Percentiles rank a stretch among this genome's conserved stretches.
phyloP scores from a whole-genome alignment of 2,888 invertebrate genomes.

The Oithona nana region DNA sequence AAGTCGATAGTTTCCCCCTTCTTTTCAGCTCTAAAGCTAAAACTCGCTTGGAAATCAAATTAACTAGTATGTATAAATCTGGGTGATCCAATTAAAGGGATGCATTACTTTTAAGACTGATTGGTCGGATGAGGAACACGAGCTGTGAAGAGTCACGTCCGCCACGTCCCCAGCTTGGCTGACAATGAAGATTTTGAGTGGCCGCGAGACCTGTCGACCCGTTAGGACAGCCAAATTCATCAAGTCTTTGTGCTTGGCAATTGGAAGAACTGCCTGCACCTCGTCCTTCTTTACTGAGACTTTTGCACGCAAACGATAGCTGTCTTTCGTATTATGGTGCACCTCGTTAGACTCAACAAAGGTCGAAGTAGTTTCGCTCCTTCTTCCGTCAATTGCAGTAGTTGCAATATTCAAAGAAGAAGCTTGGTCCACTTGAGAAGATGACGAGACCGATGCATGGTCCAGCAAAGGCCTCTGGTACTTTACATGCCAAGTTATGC shows the following conservation, averaged over 20 bases:
- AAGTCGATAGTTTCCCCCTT: no score
- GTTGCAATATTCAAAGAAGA: not conserved
- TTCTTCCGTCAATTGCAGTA: no score
- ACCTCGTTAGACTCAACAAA: no score
- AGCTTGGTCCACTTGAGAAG: not conserved
- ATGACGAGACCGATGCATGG: not conserved
- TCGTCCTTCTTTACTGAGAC: slow-evolving; percentile 81
- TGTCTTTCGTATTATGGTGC: not conserved
- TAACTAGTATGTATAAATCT: no score
- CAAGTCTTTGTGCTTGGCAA: slow-evolving; percentile 89
- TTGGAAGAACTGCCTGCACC: slow-evolving; percentile 76
- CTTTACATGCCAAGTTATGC: slow-evolving; percentile 9
- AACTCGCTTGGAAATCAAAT: no score
- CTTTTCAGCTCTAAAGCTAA: no score
- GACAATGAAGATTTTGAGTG: slow-evolving; percentile 86
- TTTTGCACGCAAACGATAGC: slow-evolving; percentile 48
- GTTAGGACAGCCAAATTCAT: slow-evolving; percentile 88
- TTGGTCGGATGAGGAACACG: slow-evolving; percentile 84
- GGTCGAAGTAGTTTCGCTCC: no score
- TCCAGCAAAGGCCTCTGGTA: not conserved
- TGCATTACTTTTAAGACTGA: slow-evolving; percentile 70
- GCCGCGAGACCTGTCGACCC: slow-evolving; percentile 77
- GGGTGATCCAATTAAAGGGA: no score
- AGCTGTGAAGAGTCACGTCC: slow-evolving; percentile 82
- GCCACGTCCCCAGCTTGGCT: slow-evolving; percentile 82